A percentile compares a stretch with the other conserved stretches of the same genome.
Conservation (phyloP, 2,888 invertebrate species). For the Xylocampa areola region DNA sequence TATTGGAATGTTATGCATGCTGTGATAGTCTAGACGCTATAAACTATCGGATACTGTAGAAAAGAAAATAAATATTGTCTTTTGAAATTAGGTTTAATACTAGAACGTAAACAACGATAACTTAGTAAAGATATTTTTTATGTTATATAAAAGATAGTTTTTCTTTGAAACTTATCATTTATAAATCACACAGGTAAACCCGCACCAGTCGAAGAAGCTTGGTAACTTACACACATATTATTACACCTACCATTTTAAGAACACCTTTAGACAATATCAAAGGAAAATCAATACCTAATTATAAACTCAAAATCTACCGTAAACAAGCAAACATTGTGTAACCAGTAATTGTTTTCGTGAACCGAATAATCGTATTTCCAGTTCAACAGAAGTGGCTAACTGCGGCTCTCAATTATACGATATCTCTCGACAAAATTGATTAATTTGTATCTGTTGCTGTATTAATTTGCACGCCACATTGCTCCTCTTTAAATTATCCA, state of each 20-base stretch:
- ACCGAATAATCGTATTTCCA: conserved; percentile 4
- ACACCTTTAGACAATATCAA: too few species aligned
- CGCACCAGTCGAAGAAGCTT: too few species aligned
- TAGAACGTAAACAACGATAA: conserved; percentile 24
- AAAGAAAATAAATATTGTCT: conserved; percentile 7
- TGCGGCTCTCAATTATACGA: conserved; percentile 8
- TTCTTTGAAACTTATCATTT: too few species aligned
- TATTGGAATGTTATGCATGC: not conserved
- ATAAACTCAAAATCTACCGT: not conserved
- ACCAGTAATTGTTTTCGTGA: conserved; percentile 6
- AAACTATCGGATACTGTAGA: conserved; percentile 9
- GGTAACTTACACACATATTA: too few species aligned
- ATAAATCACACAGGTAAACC: too few species aligned
- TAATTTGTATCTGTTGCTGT: conserved; percentile 27
- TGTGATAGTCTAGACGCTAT: conserved; percentile 38
- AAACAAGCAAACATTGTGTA: not conserved
- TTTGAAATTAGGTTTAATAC: conserved; percentile 7
- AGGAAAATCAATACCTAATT: too few species aligned
- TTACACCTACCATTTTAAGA: too few species aligned
- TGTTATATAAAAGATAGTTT: too few species aligned
- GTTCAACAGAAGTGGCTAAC: conserved; percentile 11
- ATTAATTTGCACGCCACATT: conserved; percentile 11
- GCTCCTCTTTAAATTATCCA: conserved; percentile 3
- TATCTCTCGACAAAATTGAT: conserved; percentile 29
- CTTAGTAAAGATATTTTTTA: too few species aligned